Conservation (phyloP, 2,113 vertebrate species). For the Piaya cayana region DNA sequence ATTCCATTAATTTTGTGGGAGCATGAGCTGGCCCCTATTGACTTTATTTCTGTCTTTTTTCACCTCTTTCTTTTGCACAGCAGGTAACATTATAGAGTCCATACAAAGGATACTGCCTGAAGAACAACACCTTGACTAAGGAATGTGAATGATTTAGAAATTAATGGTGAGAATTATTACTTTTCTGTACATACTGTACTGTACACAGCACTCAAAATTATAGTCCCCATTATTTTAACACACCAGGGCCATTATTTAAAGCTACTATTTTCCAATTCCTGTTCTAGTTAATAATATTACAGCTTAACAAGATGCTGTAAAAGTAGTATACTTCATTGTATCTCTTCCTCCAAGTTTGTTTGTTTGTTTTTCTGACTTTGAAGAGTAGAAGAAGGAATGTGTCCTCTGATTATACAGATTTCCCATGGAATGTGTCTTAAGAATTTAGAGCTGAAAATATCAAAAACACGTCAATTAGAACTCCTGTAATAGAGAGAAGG, state of each 20-base stretch:
- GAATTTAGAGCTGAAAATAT: background rate
- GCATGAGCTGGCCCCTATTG: background rate
- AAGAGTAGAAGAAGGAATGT: background rate
- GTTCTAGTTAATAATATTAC: background rate
- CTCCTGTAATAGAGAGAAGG: background rate
- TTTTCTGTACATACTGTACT: background rate
- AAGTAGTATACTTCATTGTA: background rate
- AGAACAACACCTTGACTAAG: background rate
- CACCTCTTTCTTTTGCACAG: background rate
- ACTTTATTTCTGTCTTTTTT: background rate
- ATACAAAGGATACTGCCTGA: background rate
- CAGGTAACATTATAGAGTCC: background rate
- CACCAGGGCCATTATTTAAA: background rate
- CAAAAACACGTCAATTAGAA: background rate
- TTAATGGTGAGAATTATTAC: background rate
- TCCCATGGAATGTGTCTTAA: background rate
- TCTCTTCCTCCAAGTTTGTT: background rate
- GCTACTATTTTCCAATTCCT: slow-evolving; percentile 1
- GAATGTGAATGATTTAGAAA: slow-evolving; percentile 5
- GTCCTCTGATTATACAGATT: background rate
- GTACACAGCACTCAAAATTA: background rate
- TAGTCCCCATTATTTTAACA: background rate
- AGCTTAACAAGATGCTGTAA: slow-evolving; percentile 11
- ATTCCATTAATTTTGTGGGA: background rate
- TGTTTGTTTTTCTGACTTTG: background rate